Evolutionary conservation across 2,113 vertebrate genomes (phyloP), one percentile per base, ranked within the genome.

Genomic region (Myotis yumanensis): DNA sequence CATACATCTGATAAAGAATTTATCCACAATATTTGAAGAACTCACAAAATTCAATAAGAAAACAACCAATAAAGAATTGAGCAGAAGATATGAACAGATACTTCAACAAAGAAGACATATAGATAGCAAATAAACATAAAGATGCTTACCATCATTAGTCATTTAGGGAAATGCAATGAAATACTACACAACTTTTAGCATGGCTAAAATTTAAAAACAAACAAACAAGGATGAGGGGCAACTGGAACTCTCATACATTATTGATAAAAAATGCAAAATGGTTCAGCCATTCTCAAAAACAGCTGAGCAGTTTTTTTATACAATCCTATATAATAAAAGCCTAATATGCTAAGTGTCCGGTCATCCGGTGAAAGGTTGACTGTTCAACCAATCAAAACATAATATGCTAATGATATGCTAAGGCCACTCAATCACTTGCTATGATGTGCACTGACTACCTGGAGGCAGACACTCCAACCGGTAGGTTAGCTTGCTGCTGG

Each of bases 41-140:
- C 43, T 87, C 83, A 85, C 16, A 87, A 73, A 68, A 85, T 93
- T 87, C 46, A 87, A 76, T 62, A 64, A 77, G 6, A 90, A 86
- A 89, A 85, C 18, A 71, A 69, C 16, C 32, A 62, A 68, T n/a
- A 69, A 90, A 77, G 1, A 76, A 96, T 82, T 23, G 6, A 32
- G 32, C 68, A 87, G 37, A 87, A 62, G 76, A 62, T 54, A 6
- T 82, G 23, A 92, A 93, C 9, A 82, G 20, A 16, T 84, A 90
- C 25, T 82, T 86, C 14, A 82, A 4, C 32, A 84, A 82, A 83
- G 37, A 91, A 75, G 46, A 90, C 43, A 87, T 1, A 37, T 5
- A 90, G 48, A 79, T 28, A 62, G 40, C 46, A 81, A 90, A 75
- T 40, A 69, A 75, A 71, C 28, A 86, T 25, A n/a, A 76, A 94